phyloP scores from a whole-genome alignment of 2,797 vertebrate genomes.

The Oreonectes daqikongensis region DNA sequence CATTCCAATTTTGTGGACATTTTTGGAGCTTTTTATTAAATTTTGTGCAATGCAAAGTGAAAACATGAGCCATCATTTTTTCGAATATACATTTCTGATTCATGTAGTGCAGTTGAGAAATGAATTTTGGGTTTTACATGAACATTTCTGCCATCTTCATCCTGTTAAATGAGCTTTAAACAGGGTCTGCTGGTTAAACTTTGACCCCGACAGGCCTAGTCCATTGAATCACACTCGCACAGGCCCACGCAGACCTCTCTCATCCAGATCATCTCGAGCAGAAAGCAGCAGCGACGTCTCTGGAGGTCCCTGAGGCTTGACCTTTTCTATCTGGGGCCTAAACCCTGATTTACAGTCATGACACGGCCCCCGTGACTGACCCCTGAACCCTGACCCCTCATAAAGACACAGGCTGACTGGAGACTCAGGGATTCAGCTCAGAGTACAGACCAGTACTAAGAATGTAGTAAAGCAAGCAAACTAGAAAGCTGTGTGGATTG shows the following conservation, averaged over 20 bases:
- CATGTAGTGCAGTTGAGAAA: too few relatives aligned
- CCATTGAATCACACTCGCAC: constrained; percentile 39
- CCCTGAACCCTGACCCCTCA: constrained; percentile 25
- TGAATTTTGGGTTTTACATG: too few relatives aligned
- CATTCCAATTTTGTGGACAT: too few relatives aligned
- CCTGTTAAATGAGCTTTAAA: constrained; percentile 47
- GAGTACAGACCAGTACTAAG: not conserved
- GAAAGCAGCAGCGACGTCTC: constrained; percentile 40
- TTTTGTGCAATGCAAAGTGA: too few relatives aligned
- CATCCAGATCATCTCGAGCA: constrained; percentile 25
- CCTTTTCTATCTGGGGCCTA: constrained; percentile 36
- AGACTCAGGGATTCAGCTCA: constrained; percentile 13
- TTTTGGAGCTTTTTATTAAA: too few relatives aligned
- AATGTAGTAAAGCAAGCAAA: constrained; percentile 21
- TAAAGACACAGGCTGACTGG: constrained; percentile 19
- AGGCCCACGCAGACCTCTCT: constrained; percentile 29
- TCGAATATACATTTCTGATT: too few relatives aligned
- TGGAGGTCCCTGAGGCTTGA: constrained; percentile 42
- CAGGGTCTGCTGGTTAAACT: constrained; percentile 46
- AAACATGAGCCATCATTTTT: too few relatives aligned
- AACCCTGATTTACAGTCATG: constrained; percentile 53
- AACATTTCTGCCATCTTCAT: constrained; percentile 30
- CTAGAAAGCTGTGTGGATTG: not conserved
- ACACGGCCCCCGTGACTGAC: constrained; percentile 30
- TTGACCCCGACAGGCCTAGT: constrained; percentile 28